These are phyloP conservation scores for Hyposoter dolosus DNA, from an alignment of 2,888 invertebrate genomes.

Conservation along the genomic window DNA sequence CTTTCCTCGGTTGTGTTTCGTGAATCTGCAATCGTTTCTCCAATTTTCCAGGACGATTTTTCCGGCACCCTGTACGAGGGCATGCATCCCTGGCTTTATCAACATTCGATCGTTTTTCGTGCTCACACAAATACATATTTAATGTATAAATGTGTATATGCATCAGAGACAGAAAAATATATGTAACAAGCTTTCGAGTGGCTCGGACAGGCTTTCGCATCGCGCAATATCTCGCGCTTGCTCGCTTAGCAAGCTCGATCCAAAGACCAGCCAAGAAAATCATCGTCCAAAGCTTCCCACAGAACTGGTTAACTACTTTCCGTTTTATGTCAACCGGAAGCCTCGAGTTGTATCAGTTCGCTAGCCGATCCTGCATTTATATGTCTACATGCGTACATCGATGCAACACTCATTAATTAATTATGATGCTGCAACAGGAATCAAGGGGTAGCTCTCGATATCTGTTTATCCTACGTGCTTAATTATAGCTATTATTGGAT, in stretches of 20 bases:
- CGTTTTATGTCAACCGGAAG: slow-evolving; percentile 69
- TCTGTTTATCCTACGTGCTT: slow-evolving; percentile 25
- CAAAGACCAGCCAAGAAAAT: not conserved
- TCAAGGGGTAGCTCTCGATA: not conserved
- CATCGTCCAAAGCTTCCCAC: slow-evolving; percentile 51
- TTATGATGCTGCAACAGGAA: slow-evolving; percentile 31
- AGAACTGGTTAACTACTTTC: slow-evolving; percentile 63
- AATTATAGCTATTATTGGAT: slow-evolving; percentile 25
- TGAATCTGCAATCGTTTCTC: not conserved
- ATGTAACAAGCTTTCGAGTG: slow-evolving; percentile 50
- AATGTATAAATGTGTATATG: slow-evolving; percentile 1
- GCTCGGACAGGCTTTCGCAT: slow-evolving; percentile 28
- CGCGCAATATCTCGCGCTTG: slow-evolving; percentile 43
- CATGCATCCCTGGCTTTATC: not conserved
- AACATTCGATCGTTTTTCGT: slow-evolving; percentile 11
- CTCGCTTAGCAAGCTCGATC: not conserved
- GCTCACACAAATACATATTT: not conserved
- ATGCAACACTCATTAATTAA: slow-evolving; percentile 37
- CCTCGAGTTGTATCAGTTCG: slow-evolving; percentile 63
- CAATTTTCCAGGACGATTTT: not conserved
- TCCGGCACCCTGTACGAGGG: not conserved
- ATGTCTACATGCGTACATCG: not conserved
- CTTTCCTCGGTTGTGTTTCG: not conserved
- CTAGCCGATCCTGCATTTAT: not conserved
- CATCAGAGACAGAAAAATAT: slow-evolving; percentile 18